Evolutionary conservation across 2,888 invertebrate species (phyloP), one percentile per base, ranked within the genome.

Genomic region (Orthosia incerta): DNA sequence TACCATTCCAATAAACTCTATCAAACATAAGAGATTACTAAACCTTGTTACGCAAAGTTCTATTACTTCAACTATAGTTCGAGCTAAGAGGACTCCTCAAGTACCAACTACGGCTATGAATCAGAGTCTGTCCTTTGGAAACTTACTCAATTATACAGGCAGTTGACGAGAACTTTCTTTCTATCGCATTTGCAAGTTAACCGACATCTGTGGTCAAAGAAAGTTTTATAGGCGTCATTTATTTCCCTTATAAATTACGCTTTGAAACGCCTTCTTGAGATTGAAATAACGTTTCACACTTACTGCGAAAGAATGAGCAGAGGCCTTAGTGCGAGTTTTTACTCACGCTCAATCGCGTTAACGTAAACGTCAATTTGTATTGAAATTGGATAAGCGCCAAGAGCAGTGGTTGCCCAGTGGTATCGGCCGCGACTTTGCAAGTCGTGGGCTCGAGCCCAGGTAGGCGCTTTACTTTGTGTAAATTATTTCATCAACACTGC

Each of bases 131-230:
- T 81, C 74, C 82, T 85, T 84, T 76, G 75, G 75, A 70, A 79
- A 84, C 68, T 84, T 76, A 74, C 61, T 77, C 59, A 79, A 84
- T 82, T 76, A 86, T 70, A 80, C 84, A 79, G 56, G 50, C 76
- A 7, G 55, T 65, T 71, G 70, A 72, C 67, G 53, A 55, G 76
- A 73, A 85, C 73, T 79, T 86, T 80, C 80, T 72, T 78, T 80
- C 75, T 53, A 64, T 20, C 31, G 69, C 76, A 84, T 84, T 86
- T 81, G 73, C 86, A 84, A 85, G 69, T 84, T 73, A 73, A 77
- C 71, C 48, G 48, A 71, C 80, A 78, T 74, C 71, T 72, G 72
- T 39, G 46, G 65, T 60, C 18, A 55, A 76, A 69, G 79, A 86
- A 84, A 85, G 84, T 79, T 79, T 67, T 77, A 61, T 74, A 56